A percentile compares a stretch with the other conserved stretches of the same genome.
Conservation (phyloP, 1,140 invertebrate species). For the Drosophila tropicalis region DNA sequence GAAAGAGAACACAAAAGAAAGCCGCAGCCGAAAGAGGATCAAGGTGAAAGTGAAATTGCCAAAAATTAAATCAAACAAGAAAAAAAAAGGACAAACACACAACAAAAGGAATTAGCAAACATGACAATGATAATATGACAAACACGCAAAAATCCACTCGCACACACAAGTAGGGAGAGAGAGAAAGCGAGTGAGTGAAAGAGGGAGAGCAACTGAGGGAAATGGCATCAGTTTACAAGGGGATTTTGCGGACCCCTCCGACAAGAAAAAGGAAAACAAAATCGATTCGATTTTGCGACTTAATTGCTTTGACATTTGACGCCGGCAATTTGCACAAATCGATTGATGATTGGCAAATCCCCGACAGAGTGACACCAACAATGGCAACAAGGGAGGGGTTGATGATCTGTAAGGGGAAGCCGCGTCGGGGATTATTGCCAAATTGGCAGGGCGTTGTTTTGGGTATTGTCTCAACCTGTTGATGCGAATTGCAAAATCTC, state of each 20-base stretch:
- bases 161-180: conserved; percentile 40
- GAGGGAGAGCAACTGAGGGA: conserved; percentile 8
- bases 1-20: conserved; percentile 38
- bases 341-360: conserved; percentile 63
- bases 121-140: conserved; percentile 71
- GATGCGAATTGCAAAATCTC: conserved; percentile 24
- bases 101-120: conserved; percentile 79
- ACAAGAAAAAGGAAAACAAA: conserved; percentile 8
- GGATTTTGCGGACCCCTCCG: conserved; percentile 29
- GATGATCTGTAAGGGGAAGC: conserved; percentile 3
- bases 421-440: conserved; percentile 30
- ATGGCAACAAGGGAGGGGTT: conserved; percentile 25
- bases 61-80: conserved; percentile 16
- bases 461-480: conserved; percentile 41
- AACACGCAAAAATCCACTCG: conserved; percentile 35
- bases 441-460: conserved; percentile 54
- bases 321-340: conserved; percentile 66
- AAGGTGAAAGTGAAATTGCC: conserved; percentile 69
- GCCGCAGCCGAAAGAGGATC: conserved; percentile 28
- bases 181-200: neutral
- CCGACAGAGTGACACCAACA: conserved; percentile 1
- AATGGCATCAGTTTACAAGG: conserved; percentile 13
- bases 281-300: conserved; percentile 64
- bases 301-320: conserved; percentile 79
- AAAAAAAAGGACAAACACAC: conserved; percentile 28